Evolutionary conservation across 2,888 invertebrate genomes (phyloP).

Genomic region (Pachydiplax longipennis): DNA sequence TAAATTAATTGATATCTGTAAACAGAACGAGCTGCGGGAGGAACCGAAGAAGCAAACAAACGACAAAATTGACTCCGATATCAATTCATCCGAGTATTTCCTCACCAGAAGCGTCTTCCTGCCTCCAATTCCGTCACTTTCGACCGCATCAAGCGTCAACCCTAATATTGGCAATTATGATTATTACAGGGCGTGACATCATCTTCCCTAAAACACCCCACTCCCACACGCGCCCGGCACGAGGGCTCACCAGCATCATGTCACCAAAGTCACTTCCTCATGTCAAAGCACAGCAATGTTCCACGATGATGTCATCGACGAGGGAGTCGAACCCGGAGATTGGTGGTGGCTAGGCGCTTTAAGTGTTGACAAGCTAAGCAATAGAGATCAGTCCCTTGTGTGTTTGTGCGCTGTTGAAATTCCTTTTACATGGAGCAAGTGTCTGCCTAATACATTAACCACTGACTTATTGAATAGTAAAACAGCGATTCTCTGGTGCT

Average conservation of each 20-base stretch:
- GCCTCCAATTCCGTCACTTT: background rate
- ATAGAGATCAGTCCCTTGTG: no score
- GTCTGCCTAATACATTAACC: no score
- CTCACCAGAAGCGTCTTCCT: background rate
- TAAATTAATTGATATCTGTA: no score
- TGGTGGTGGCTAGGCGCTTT: no score
- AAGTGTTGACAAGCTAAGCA: no score
- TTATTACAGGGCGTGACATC: slow-evolving; percentile 21
- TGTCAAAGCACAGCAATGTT: background rate
- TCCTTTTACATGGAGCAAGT: no score
- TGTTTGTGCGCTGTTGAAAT: no score
- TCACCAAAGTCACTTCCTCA: background rate
- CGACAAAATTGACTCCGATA: slow-evolving; percentile 25
- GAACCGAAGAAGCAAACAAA: background rate
- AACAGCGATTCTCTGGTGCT: no score
- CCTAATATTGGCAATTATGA: slow-evolving; percentile 33
- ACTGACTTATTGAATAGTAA: no score
- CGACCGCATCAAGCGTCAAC: background rate
- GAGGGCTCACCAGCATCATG: background rate
- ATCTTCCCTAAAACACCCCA: background rate
- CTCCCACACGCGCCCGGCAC: background rate
- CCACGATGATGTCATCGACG: background rate
- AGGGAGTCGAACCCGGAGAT: background rate
- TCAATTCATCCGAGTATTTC: background rate
- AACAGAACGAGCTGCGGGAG: background rate